Evolutionary conservation across 1,140 invertebrate species (phyloP).

Genomic region (Megathymus violae): DNA sequence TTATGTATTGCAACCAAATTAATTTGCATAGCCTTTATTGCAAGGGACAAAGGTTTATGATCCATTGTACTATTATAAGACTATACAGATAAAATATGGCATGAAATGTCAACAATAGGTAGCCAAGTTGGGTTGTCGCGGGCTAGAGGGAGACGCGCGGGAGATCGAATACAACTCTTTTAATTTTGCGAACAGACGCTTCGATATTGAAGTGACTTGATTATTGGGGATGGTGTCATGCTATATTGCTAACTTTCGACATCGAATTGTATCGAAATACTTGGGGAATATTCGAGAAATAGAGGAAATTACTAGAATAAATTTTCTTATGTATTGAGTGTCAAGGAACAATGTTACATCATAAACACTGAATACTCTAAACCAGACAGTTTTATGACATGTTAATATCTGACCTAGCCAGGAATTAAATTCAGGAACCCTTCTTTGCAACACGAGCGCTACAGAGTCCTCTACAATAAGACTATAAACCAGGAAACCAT

Average conservation of each 20-base stretch:
- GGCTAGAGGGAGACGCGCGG: slow-evolving; percentile 38
- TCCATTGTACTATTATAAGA: slow-evolving; percentile 4
- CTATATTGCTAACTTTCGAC: slow-evolving; percentile 14
- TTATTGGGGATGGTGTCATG: slow-evolving; percentile 48
- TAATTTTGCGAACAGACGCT: slow-evolving; percentile 60
- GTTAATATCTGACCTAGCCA: no score
- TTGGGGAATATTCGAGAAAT: slow-evolving; percentile 1
- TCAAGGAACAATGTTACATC: no score
- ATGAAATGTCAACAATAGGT: slow-evolving; percentile 37
- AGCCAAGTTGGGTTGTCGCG: slow-evolving; percentile 48
- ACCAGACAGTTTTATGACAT: no score
- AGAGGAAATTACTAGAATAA: no score
- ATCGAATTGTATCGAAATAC: slow-evolving; percentile 20
- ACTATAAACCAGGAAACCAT: no score
- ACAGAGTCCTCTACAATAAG: no score
- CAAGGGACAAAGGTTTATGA: slow-evolving; percentile 15
- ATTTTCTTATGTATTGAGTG: no score
- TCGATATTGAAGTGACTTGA: slow-evolving; percentile 55
- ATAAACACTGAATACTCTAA: no score
- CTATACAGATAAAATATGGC: slow-evolving; percentile 7
- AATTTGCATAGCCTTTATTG: not conserved
- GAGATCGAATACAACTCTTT: slow-evolving; percentile 61
- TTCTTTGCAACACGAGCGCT: no score
- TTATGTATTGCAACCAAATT: not conserved
- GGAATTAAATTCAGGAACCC: no score